A percentile compares a stretch with the other conserved stretches of the same genome.
These are phyloP conservation scores for Liodrosophila aerea DNA, from an alignment of 2,888 invertebrate species.

Conservation along the genomic window DNA sequence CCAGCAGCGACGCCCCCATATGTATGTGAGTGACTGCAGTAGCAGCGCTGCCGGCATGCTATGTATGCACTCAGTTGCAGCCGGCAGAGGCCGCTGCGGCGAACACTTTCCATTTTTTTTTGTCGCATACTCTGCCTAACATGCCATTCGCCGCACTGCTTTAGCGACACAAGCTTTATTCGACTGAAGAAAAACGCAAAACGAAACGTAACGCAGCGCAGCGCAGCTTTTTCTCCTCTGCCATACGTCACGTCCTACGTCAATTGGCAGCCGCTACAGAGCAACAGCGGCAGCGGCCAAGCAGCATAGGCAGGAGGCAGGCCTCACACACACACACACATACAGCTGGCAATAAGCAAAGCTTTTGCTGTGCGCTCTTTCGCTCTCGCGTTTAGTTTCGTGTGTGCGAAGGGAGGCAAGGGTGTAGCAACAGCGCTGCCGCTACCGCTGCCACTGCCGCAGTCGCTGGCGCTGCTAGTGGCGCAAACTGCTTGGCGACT, in stretches of 20 bases:
- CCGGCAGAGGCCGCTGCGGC: constrained; percentile 16
- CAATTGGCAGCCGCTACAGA: constrained; percentile 49
- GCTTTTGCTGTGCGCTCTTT: constrained; percentile 50
- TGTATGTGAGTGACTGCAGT: no score
- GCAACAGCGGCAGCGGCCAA: constrained; percentile 10
- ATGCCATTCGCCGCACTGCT: constrained; percentile 34
- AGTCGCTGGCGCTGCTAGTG: constrained; percentile 6
- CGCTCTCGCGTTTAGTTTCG: constrained; percentile 25
- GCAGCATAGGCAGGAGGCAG: constrained; percentile 52
- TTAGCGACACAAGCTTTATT: constrained; percentile 13
- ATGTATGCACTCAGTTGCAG: constrained; percentile 49
- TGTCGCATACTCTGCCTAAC: constrained; percentile 40
- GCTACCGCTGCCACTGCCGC: constrained; percentile 28
- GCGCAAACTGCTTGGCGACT: constrained; percentile 52
- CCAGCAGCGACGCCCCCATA: background rate
- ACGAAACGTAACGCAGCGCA: constrained; percentile 6
- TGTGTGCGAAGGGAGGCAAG: constrained; percentile 44
- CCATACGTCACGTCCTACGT: constrained; percentile 72
- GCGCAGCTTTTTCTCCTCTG: constrained; percentile 40
- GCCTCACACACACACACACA: constrained; percentile 35
- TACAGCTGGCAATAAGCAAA: constrained; percentile 34
- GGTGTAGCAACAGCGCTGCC: constrained; percentile 22
- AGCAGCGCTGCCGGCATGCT: no score
- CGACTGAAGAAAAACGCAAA: no score
- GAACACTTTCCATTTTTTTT: constrained; percentile 67